These are phyloP conservation scores for Nesogale talazaci DNA, from an alignment of 2,113 vertebrate species.

Conservation along the genomic window DNA sequence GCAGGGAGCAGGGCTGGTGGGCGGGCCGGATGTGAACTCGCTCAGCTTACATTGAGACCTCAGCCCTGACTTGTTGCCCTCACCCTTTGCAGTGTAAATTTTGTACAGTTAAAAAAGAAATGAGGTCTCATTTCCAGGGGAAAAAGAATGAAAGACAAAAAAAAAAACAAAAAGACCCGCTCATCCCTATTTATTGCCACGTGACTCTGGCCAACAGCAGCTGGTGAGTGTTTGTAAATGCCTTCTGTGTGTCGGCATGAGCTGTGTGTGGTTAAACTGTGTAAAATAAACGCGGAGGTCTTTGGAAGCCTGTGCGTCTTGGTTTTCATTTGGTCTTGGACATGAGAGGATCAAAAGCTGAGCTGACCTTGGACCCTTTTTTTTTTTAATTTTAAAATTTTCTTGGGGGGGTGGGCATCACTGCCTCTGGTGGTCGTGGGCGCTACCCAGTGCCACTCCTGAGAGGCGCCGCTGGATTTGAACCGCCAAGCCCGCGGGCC, in stretches of 20 bases:
- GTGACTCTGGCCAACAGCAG: constrained; percentile 91
- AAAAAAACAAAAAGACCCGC: constrained; percentile 1
- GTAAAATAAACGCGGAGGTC: constrained; percentile 94
- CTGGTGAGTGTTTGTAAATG: constrained; percentile 92
- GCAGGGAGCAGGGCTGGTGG: constrained; percentile 34
- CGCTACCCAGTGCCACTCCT: too few relatives aligned
- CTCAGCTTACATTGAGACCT: constrained; percentile 54
- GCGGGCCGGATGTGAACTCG: neutral
- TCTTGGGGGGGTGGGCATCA: too few relatives aligned
- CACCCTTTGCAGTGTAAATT: constrained; percentile 89
- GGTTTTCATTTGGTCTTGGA: constrained; percentile 66
- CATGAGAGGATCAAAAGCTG: neutral
- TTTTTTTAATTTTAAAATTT: too few relatives aligned
- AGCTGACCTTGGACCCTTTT: too few relatives aligned
- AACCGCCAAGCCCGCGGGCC: too few relatives aligned
- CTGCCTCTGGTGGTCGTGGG: too few relatives aligned
- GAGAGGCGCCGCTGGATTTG: too few relatives aligned
- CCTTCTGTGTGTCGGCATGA: constrained; percentile 95
- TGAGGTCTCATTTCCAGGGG: constrained; percentile 90
- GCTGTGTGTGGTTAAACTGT: constrained; percentile 91
- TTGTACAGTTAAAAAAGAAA: constrained; percentile 95
- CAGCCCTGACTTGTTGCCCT: constrained; percentile 60
- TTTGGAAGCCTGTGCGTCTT: constrained; percentile 85
- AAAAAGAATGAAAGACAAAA: neutral
- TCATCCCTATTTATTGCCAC: constrained; percentile 92